phyloP scores from a whole-genome alignment of 1,140 invertebrate genomes.

The Thaumatotibia leucotreta region DNA sequence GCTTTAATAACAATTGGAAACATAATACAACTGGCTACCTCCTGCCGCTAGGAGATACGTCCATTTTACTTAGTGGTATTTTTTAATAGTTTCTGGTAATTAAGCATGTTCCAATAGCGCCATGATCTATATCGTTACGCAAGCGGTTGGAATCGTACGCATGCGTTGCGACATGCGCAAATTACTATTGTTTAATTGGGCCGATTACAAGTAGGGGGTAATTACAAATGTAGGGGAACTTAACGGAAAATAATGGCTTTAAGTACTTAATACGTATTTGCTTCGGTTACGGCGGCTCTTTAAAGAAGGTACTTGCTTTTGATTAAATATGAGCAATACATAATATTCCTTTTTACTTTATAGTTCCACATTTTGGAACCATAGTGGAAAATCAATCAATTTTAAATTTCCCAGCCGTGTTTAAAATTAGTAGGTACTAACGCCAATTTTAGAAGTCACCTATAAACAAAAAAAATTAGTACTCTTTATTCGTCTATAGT shows the following conservation, averaged over 20 bases:
- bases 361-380: too few relatives aligned
- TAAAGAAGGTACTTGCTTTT: neutral
- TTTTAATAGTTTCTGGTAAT: conserved; percentile 1
- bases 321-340: too few relatives aligned
- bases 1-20: too few relatives aligned
- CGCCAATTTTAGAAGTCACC: too few relatives aligned
- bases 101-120: conserved; percentile 4
- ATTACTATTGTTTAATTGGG: neutral
- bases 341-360: too few relatives aligned
- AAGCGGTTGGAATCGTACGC: neutral
- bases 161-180: neutral
- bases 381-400: too few relatives aligned
- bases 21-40: neutral
- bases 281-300: neutral
- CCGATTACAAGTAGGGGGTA: neutral
- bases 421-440: too few relatives aligned
- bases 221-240: neutral
- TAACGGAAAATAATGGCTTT: neutral
- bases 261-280: neutral
- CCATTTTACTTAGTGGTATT: neutral
- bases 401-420: too few relatives aligned
- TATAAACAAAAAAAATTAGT: too few relatives aligned
- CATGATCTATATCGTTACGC: conserved; percentile 1
- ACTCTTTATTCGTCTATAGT: too few relatives aligned
- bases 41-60: neutral